These are phyloP conservation scores for Macrostomum cliftonense DNA, from an alignment of 2,888 invertebrate species.

Conservation along the genomic window DNA sequence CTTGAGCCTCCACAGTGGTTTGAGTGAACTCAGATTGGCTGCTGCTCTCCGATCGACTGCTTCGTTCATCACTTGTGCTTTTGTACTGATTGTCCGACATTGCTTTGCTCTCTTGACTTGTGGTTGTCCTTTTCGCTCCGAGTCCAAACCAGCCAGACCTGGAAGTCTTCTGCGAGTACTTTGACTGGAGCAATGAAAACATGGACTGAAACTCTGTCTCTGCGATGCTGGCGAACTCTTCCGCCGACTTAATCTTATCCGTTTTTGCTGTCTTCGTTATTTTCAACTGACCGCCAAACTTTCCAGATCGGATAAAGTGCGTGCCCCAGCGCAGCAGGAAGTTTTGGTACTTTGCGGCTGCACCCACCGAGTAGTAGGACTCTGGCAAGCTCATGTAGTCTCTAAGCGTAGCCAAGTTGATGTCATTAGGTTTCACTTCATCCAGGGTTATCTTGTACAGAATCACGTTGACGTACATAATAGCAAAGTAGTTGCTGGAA, in stretches of 20 bases:
- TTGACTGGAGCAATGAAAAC: conserved; percentile 5
- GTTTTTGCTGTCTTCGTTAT: conserved; percentile 8
- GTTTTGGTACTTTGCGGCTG: conserved; percentile 8
- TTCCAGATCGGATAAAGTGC: conserved; percentile 12
- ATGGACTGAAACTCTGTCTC: conserved; percentile 9
- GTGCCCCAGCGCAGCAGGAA: conserved; percentile 13
- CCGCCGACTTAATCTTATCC: conserved; percentile 1
- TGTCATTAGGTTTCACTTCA: conserved; percentile 6
- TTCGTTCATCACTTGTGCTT: not conserved
- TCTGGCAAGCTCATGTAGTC: conserved; percentile 11
- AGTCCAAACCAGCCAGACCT: too few species aligned
- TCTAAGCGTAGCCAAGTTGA: conserved; percentile 9
- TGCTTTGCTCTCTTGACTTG: too few species aligned
- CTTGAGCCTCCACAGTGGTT: conserved; percentile 8
- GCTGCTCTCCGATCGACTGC: not conserved
- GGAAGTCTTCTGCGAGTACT: not conserved
- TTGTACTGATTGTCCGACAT: too few species aligned
- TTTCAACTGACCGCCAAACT: conserved; percentile 12
- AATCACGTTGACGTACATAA: conserved; percentile 11
- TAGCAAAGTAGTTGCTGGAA: too few species aligned
- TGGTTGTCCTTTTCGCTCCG: too few species aligned
- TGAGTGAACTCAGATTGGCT: conserved; percentile 9
- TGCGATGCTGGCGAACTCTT: conserved; percentile 4
- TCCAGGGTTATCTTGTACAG: conserved; percentile 10
- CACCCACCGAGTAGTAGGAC: conserved; percentile 8